These are phyloP conservation scores for Saccopteryx leptura DNA, from an alignment of 2,113 vertebrate species.

Conservation along the genomic window DNA sequence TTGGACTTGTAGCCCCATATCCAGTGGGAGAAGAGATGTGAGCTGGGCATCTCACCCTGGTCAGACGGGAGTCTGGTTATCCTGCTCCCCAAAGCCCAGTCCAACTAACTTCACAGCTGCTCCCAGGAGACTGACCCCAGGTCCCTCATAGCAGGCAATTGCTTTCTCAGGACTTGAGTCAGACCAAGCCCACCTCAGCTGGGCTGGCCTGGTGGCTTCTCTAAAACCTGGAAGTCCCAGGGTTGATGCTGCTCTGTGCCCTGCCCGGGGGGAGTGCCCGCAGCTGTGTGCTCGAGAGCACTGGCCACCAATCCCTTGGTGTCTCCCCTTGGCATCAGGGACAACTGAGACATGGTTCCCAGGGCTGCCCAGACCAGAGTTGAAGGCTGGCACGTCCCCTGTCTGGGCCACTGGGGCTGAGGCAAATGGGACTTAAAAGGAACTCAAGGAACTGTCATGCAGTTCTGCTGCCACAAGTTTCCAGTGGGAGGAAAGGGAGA, in stretches of 20 bases:
- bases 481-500: not conserved
- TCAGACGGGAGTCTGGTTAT: not conserved
- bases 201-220: not conserved
- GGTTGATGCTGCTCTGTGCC: accelerated
- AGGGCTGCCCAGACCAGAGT: not conserved
- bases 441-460: not conserved
- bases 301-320: not conserved
- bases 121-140: not conserved
- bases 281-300: not conserved
- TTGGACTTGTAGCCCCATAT: not conserved
- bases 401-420: not conserved
- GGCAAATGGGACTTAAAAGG: not conserved
- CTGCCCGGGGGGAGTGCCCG: accelerated
- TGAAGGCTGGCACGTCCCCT: not conserved
- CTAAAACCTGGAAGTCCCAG: too few relatives aligned
- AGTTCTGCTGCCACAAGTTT: not conserved
- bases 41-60: not conserved
- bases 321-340: not conserved
- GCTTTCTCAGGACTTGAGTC: not conserved
- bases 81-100: not conserved
- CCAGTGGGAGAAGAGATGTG: too few relatives aligned
- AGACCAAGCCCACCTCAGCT: too few relatives aligned
- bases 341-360: not conserved
- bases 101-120: not conserved
- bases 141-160: not conserved